Base-by-base conservation (phyloP, 2,113 vertebrate species). In the Antigone vipio region DNA sequence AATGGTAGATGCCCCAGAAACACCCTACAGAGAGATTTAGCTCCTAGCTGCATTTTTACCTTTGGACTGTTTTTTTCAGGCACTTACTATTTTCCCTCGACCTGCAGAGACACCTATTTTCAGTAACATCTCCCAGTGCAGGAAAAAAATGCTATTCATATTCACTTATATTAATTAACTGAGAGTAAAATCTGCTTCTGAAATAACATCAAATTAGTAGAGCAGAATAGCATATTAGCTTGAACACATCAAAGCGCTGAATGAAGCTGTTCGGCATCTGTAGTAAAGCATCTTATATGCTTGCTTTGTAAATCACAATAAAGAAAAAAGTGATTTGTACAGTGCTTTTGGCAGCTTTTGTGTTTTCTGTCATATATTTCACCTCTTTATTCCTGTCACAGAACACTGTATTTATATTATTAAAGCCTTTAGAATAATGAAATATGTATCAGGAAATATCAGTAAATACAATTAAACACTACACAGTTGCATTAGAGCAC, bases 221-320 rank as follows among this genome's bases (percentile, higher is more conserved):
- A 91, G 68, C 30, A 96, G 73, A 91, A 84, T 64, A 81, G 30
- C 50, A 29, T 68, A 90, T 92, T 92, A 89, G 44, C 40, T 62
- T 85, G 56, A 86, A 80, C 60, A 87, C 89, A 87, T 87, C 86
- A 81, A 92, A 95, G 88, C 64, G 44, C 79, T 87, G 88, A 96
- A 94, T 63, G 91, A 91, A 89, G 55, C 44, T 81, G 52, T 71
- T 87, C 60, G 50, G 72, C 60, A 49, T 59, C 59, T 63, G 26
- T 35, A 72, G 66, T 68, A 87, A 92, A 81, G 73, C 58, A 93
- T 75, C 73, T 81, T 84, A 87, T 34, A 76, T 0, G 3, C 40
- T 63, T 71, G 67, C 50, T 90, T 83, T 90, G 71, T 77, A 90
- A 89, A 85, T 78, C 60, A 86, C 38, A 86, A 67, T 60, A 52